These are phyloP conservation scores for Ascidia mentula DNA, from an alignment of 23 tunicate species.

Conservation along the genomic window DNA sequence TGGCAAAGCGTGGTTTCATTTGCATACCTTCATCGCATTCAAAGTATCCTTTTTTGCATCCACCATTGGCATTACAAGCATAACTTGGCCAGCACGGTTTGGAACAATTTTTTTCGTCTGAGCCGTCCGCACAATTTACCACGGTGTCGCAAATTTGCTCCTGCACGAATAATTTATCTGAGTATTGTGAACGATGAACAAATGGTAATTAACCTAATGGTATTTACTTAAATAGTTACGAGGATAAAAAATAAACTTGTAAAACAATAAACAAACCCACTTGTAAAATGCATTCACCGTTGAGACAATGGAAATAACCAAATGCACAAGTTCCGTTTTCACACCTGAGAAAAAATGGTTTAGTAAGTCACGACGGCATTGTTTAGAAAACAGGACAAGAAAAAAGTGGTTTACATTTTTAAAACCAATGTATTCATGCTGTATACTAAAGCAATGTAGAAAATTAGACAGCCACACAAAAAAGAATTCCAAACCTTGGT, in stretches of 20 bases:
- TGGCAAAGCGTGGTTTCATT: no score
- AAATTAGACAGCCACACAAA: background rate
- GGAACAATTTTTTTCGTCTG: conserved; percentile 41
- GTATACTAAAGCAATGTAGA: no score
- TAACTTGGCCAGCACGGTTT: conserved; percentile 32
- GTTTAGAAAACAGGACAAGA: background rate
- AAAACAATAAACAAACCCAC: conserved; percentile 2
- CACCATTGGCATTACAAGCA: conserved; percentile 30
- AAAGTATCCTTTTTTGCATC: conserved; percentile 52
- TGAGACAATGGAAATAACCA: conserved; percentile 29
- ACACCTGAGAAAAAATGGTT: conserved; percentile 36
- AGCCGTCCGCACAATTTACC: conserved; percentile 29
- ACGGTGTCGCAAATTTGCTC: conserved; percentile 55
- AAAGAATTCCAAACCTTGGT: conserved; percentile 14
- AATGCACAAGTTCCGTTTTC: conserved; percentile 14
- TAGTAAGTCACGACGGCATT: background rate
- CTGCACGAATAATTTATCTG: no score
- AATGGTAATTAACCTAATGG: background rate
- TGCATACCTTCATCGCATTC: conserved; percentile 51
- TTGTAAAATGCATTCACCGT: conserved; percentile 51
- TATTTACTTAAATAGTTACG: no score
- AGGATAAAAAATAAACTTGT: background rate
- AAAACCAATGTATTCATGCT: no score
- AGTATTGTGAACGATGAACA: no score
- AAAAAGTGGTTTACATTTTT: background rate